A percentile compares a stretch with the other conserved stretches of the same genome.
phyloP scores from a whole-genome alignment of 2,113 vertebrate genomes.

The Dipodomys stephensi region DNA sequence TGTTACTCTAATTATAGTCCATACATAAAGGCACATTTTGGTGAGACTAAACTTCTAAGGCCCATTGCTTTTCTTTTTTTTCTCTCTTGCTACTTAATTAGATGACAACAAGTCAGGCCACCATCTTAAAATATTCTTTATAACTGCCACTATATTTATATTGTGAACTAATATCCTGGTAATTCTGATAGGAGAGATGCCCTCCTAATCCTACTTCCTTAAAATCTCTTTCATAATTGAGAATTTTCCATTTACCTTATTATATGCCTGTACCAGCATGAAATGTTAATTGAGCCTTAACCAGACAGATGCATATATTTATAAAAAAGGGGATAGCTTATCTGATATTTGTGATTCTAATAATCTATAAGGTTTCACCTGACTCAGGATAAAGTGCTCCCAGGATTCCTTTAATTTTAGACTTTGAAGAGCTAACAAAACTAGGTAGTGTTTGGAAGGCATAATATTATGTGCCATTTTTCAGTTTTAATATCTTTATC shows the following conservation, averaged over 20 bases:
- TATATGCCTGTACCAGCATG: neutral
- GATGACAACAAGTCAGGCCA: neutral
- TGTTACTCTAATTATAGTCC: neutral
- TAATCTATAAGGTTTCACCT: neutral
- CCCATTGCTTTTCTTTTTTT: neutral
- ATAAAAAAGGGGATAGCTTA: neutral
- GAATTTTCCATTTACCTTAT: neutral
- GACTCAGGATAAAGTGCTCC: neutral
- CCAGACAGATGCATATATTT: neutral
- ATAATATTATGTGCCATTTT: neutral
- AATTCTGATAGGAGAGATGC: neutral
- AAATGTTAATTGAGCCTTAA: neutral
- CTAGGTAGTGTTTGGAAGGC: neutral
- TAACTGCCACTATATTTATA: neutral
- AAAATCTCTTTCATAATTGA: neutral
- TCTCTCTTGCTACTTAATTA: neutral
- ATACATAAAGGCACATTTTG: conserved; percentile 8
- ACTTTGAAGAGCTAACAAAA: neutral
- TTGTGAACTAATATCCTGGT: neutral
- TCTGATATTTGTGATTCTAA: neutral
- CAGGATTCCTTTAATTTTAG: neutral
- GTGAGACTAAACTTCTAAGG: neutral
- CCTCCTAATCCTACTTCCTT: neutral
- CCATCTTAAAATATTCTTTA: neutral
- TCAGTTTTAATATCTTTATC: neutral